phyloP scores from a whole-genome alignment of 2,797 vertebrate genomes.

The Cossypha heuglini region DNA sequence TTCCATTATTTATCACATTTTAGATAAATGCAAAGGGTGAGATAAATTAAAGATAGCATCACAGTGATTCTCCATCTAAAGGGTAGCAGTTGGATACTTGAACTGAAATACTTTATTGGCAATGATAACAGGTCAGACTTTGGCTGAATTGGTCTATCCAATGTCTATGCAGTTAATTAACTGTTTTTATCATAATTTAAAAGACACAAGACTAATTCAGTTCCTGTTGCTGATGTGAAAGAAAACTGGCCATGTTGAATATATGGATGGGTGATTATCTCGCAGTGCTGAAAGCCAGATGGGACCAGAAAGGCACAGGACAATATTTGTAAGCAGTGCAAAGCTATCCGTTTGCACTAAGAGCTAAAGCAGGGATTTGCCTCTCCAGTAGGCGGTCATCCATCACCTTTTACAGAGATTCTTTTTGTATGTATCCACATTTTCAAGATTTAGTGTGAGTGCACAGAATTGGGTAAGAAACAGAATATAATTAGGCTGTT shows the following conservation, averaged over 20 bases:
- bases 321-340: background rate
- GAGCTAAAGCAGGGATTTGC: background rate
- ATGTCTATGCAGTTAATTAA: background rate
- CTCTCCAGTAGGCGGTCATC: background rate
- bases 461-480: background rate
- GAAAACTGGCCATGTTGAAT: background rate
- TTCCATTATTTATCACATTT: background rate
- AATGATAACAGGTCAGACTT: background rate
- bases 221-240: background rate
- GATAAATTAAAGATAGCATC: background rate
- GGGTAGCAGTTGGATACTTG: background rate
- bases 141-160: background rate
- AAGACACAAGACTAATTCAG: background rate
- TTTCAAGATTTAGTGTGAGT: background rate
- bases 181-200: background rate
- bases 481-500: background rate
- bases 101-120: background rate
- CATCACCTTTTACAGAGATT: background rate
- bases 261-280: background rate
- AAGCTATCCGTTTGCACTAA: background rate
- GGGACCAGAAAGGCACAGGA: background rate
- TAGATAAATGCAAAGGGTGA: background rate
- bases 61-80: background rate
- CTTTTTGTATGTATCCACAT: background rate
- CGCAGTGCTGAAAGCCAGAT: background rate